Percentiles rank a stretch among this genome's conserved stretches.
Evolutionary conservation across 2,888 invertebrate species (phyloP).

Genomic region (Clepsis dumicolana): DNA sequence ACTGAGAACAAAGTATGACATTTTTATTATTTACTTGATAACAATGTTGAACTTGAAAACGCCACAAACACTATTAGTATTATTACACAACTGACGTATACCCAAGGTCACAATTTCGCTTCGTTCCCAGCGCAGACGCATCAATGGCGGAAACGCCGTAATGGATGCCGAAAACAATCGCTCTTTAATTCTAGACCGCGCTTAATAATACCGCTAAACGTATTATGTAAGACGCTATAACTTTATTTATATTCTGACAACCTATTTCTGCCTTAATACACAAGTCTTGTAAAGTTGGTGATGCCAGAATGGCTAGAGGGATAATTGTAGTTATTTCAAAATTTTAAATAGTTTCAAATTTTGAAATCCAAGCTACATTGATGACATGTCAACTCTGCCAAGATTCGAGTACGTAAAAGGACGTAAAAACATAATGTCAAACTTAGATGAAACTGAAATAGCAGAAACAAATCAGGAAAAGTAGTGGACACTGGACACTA

Average conservation of each 20-base stretch:
- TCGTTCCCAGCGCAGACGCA: slow-evolving; percentile 21
- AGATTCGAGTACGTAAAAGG: background rate
- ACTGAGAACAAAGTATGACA: background rate
- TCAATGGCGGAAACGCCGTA: slow-evolving; percentile 27
- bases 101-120: slow-evolving; percentile 38
- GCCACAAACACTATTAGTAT: slow-evolving; percentile 2
- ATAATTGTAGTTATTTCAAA: slow-evolving; percentile 20
- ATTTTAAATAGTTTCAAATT: background rate
- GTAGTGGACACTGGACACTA: slow-evolving; percentile 18
- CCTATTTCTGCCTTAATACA: slow-evolving; percentile 22
- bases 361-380: background rate
- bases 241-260: slow-evolving; percentile 33
- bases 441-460: background rate
- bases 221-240: slow-evolving; percentile 23
- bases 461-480: slow-evolving; percentile 15
- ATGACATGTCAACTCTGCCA: background rate
- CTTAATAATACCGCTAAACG: slow-evolving; percentile 12
- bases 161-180: slow-evolving; percentile 25
- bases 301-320: slow-evolving; percentile 11
- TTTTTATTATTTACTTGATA: slow-evolving; percentile 11
- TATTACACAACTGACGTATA: slow-evolving; percentile 18
- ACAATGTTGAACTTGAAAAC: slow-evolving; percentile 35
- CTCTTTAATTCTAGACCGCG: slow-evolving; percentile 21
- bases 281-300: slow-evolving; percentile 14
- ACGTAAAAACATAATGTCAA: background rate